phyloP scores from a whole-genome alignment of 2,797 vertebrate genomes.

The Rhinoraja longicauda region DNA sequence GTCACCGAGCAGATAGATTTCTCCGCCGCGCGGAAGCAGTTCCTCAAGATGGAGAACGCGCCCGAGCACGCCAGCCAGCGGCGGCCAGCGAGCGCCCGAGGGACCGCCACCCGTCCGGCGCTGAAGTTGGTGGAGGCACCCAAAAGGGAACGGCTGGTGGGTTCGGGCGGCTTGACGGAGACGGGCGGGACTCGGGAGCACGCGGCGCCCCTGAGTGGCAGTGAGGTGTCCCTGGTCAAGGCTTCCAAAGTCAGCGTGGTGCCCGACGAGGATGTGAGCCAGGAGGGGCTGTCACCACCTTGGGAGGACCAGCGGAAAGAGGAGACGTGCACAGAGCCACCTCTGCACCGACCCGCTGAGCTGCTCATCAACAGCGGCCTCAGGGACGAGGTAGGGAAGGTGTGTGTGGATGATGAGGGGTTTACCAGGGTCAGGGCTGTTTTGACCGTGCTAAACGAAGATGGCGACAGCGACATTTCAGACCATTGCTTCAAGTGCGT shows the following conservation, averaged over 20 bases:
- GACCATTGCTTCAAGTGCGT: conserved; percentile 63
- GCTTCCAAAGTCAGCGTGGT: conserved; percentile 54
- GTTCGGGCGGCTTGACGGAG: conserved; percentile 49
- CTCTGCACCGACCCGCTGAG: conserved; percentile 46
- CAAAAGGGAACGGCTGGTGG: conserved; percentile 49
- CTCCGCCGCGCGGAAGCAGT: conserved; percentile 81
- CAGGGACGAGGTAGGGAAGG: conserved; percentile 56
- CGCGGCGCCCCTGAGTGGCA: conserved; percentile 45
- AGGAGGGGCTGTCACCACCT: conserved; percentile 41
- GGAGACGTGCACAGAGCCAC: conserved; percentile 40
- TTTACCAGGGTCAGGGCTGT: conserved; percentile 80
- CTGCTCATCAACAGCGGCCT: conserved; percentile 42
- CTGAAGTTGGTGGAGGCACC: conserved; percentile 62
- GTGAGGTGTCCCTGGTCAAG: conserved; percentile 47
- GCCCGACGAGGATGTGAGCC: conserved; percentile 39
- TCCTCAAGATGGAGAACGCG: conserved; percentile 73
- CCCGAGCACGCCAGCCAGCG: conserved; percentile 52
- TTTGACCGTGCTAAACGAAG: conserved; percentile 80
- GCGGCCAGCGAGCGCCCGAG: conserved; percentile 71
- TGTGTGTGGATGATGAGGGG: conserved; percentile 73
- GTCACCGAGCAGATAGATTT: conserved; percentile 90
- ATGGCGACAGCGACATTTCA: conserved; percentile 63
- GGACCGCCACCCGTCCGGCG: conserved; percentile 86
- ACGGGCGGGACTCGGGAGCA: conserved; percentile 44
- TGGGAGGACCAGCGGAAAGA: conserved; percentile 18